phyloP scores from a whole-genome alignment of 2,797 vertebrate species.

The Diplodus sargus region DNA sequence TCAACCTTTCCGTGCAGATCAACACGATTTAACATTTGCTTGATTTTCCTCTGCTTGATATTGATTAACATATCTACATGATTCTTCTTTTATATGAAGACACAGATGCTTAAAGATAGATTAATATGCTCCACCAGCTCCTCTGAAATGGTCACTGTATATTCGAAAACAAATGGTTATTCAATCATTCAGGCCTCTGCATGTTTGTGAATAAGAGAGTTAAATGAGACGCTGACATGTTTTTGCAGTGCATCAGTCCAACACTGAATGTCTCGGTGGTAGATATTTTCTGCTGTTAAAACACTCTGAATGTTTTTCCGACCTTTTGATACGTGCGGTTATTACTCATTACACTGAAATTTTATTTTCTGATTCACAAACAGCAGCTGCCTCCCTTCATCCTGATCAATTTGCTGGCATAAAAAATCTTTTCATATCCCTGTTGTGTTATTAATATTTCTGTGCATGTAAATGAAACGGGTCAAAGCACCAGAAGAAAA shows the following conservation, averaged over 20 bases:
- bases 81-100: not conserved
- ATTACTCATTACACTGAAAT: conserved; percentile 66
- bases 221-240: conserved; percentile 46
- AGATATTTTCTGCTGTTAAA: conserved; percentile 61
- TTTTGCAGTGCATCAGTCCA: conserved; percentile 28
- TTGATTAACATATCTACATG: conserved; percentile 3
- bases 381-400: conserved; percentile 49
- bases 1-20: not conserved
- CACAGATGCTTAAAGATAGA: conserved; percentile 2
- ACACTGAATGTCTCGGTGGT: not conserved
- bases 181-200: conserved; percentile 7
- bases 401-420: conserved; percentile 54
- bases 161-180: conserved; percentile 35
- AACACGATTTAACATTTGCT: not conserved
- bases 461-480: conserved; percentile 62
- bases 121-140: not conserved
- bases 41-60: not conserved
- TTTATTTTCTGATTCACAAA: conserved; percentile 60
- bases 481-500: conserved; percentile 51
- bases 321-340: conserved; percentile 61
- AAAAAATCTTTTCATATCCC: conserved; percentile 51
- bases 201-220: conserved; percentile 16
- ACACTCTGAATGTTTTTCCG: conserved; percentile 50
- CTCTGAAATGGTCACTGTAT: conserved; percentile 48
- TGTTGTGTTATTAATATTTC: conserved; percentile 68